Evolutionary conservation across 2,888 invertebrate species (phyloP), one percentile per base, ranked within the genome.

Genomic region (Ectemnius cavifrons): DNA sequence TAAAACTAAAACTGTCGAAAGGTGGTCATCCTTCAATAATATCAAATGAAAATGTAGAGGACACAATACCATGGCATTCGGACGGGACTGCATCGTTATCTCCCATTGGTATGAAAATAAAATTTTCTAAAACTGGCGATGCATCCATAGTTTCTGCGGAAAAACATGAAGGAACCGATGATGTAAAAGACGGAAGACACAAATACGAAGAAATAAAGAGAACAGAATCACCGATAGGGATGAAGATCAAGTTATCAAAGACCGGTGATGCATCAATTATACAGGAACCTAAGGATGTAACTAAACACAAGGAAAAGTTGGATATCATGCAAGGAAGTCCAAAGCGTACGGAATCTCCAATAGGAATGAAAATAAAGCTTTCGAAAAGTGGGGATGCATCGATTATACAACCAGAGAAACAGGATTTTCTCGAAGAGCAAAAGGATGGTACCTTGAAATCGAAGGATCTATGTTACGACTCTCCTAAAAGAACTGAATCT

Each of bases 1-100:
- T 93, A 49, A 93, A 93, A 76, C 80, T 93, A 59, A 93, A 93
- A 76, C 88, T 93, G 52, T 92, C 92, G 0, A 93, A 92, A 81
- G 90, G 90, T 60, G 90, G 91, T 2, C 91, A 91, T 75, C 91
- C 91, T 4, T 91, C 91, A 0, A 91, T 91, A 61, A 90, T 91
- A 73, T 86, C 89, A 0, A 89, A 89, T 63, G 89, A 89, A 57
- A 88, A 86, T 66, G 57, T 83, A 0, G 89, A 90, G 13, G 89
- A 89, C 18, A 63, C 71, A 16, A 78, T 78, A 2, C 89, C 89
- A n/a, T 89, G 90, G 87, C 87, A 90, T 65, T 85, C 88, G 0
- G 89, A 90, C 56, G 84, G 85, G 11, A 80, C 75, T 13, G 83
- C 87, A 0, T 85, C 86, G 0, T 71, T 88, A 4, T 88, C 89